These are phyloP conservation scores for Popillia japonica DNA, from an alignment of 1,140 invertebrate species.

Conservation along the genomic window DNA sequence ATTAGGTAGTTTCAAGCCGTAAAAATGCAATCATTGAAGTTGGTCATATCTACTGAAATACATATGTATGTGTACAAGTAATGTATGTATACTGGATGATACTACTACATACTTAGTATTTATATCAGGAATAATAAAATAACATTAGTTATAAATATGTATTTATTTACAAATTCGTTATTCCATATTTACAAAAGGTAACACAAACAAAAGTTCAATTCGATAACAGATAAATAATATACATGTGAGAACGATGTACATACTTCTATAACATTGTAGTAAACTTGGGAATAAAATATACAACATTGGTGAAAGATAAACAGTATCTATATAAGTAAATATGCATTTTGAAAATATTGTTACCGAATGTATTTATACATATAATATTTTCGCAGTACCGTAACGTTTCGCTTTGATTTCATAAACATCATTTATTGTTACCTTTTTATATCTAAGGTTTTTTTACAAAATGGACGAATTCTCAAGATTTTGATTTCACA, in stretches of 20 bases:
- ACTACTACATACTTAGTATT: too few species aligned
- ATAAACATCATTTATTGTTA: not conserved
- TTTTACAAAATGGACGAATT: conserved; percentile 30
- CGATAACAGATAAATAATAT: conserved; percentile 12
- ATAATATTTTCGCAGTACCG: not conserved
- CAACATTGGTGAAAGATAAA: not conserved
- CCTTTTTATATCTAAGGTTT: not conserved
- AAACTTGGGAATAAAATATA: conserved; percentile 37
- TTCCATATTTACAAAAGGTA: conserved; percentile 37
- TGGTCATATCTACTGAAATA: too few species aligned
- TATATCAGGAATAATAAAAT: not conserved
- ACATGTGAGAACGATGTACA: not conserved
- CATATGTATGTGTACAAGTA: too few species aligned
- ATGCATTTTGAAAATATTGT: conserved; percentile 35
- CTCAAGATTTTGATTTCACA: conserved; percentile 9
- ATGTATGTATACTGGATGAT: too few species aligned
- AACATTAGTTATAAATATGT: conserved; percentile 19
- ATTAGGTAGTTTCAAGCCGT: too few species aligned
- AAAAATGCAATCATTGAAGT: too few species aligned
- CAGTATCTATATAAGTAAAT: not conserved
- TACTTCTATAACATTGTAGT: conserved; percentile 23
- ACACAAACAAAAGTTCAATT: not conserved
- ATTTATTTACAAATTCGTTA: conserved; percentile 39
- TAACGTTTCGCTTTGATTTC: not conserved
- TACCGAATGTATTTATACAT: not conserved